These are phyloP conservation scores for Hirundichthys speculiger DNA, from an alignment of 2,113 vertebrate species.

Conservation along the genomic window DNA sequence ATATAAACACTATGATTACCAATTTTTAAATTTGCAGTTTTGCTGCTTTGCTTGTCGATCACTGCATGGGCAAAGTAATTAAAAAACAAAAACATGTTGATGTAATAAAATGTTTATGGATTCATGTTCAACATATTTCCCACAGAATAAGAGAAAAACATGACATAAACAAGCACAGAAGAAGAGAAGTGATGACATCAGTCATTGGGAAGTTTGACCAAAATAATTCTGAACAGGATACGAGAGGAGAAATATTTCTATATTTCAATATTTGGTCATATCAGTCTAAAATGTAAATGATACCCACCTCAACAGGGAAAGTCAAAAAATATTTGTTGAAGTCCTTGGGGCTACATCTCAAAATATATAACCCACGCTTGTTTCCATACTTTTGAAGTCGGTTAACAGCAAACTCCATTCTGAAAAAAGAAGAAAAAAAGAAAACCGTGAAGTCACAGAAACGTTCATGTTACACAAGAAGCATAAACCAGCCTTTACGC, in stretches of 20 bases:
- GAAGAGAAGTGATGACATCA: too few relatives aligned
- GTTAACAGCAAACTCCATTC: conserved; percentile 93
- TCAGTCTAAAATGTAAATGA: not conserved
- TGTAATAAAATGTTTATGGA: too few relatives aligned
- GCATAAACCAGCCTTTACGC: too few relatives aligned
- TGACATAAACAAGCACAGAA: too few relatives aligned
- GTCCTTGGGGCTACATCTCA: conserved; percentile 95
- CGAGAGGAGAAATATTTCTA: not conserved
- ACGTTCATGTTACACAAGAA: too few relatives aligned
- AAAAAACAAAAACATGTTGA: too few relatives aligned
- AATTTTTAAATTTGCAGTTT: too few relatives aligned
- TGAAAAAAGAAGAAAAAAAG: conserved; percentile 54
- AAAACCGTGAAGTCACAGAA: not conserved
- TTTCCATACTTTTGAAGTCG: conserved; percentile 89
- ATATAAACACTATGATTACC: too few relatives aligned
- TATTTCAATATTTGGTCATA: not conserved
- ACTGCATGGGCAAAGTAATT: too few relatives aligned
- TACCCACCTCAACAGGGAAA: conserved; percentile 91
- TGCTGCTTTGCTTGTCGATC: too few relatives aligned
- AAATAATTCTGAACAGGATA: not conserved
- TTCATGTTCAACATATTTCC: too few relatives aligned
- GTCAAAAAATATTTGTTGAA: conserved; percentile 96
- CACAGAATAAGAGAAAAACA: too few relatives aligned
- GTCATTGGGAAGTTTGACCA: not conserved
- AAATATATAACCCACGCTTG: conserved; percentile 90